phyloP scores from a whole-genome alignment of 2,888 invertebrate species.

The Pterobdella sp. region DNA sequence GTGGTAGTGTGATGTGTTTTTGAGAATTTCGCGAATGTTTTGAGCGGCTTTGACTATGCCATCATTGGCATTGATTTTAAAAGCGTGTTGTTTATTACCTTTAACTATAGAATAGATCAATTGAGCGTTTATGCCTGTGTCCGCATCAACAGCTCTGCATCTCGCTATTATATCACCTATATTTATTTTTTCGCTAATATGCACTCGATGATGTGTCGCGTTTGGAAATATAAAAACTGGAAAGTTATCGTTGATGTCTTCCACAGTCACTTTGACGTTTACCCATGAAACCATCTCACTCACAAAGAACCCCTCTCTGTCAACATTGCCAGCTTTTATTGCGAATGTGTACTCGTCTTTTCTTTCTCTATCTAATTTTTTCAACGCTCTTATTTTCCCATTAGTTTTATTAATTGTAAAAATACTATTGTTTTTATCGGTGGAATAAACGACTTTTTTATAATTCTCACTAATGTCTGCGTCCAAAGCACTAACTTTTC shows the following conservation, averaged over 20 bases:
- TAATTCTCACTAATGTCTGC: constrained; percentile 30
- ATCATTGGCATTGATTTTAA: neutral
- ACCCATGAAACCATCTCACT: constrained; percentile 16
- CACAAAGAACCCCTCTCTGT: neutral
- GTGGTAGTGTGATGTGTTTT: neutral
- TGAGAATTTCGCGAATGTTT: neutral
- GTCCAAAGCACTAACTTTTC: constrained; percentile 33
- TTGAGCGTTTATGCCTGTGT: constrained; percentile 32
- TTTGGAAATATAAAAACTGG: constrained; percentile 29
- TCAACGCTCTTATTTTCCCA: constrained; percentile 30
- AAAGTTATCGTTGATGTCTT: constrained; percentile 30
- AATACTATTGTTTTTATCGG: constrained; percentile 12
- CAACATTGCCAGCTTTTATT: constrained; percentile 30
- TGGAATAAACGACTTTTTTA: constrained; percentile 31
- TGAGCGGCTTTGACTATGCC: neutral
- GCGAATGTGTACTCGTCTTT: constrained; percentile 28
- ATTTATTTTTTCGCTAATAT: constrained; percentile 25
- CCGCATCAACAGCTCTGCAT: constrained; percentile 32
- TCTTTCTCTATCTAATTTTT: constrained; percentile 32
- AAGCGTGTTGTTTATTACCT: neutral
- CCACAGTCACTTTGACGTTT: constrained; percentile 32
- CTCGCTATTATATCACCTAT: constrained; percentile 32
- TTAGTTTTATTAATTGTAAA: constrained; percentile 32
- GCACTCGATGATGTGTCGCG: constrained; percentile 23
- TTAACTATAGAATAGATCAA: neutral